Base-by-base conservation (phyloP, 92 coral and sea anemone genomes). In the Anthopleura xanthogrammica region DNA sequence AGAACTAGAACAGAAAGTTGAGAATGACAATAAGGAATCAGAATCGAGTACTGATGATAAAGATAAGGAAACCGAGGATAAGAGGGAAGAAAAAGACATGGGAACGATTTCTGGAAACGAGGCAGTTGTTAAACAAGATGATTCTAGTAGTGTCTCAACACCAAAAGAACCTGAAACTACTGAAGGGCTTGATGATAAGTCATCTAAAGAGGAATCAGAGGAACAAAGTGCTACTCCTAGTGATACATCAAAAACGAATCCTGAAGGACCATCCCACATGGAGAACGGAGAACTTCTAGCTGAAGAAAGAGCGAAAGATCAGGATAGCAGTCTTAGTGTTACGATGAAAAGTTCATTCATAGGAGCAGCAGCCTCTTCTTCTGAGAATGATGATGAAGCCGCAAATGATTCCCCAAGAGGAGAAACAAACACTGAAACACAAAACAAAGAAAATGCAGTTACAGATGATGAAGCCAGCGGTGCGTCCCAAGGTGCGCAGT, bases 321-420 rank as follows among this genome's bases (percentile, higher is more conserved):
- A 88, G 36, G 88, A 92, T 52, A 87, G 52, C 16, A 87, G 91
- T 77, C 88, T 93, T 39, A 87, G 90, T 57, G 83, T 93, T 2
- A 89, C 95, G 3, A 90, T 93, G 78, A 91, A 93, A 55, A 93
- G 92, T 76, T 93, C 98, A 6, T 88, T 89, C 55, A 93, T 93
- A 24, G 98, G 98, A 20, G 80, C 92, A 23, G 60, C 91, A 17
- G 39, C 81, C 29, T 77, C 80, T 19, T 20, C 24, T 36, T 16
- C 79, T 46, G 41, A 40, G 42, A 46, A 73, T 17, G 54, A 76
- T 29, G 29, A 24, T 12, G 74, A 68, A 68, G 42, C 17, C 42
- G 16, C 24, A 14, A 52, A 52, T 10, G 40, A 80, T 19, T 17
- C 75, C 16, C 75, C 71, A 68, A 75, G 65, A 52, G 71, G 46